These are phyloP conservation scores for Philaethria dido DNA, from an alignment of 2,888 invertebrate genomes.

Conservation along the genomic window DNA sequence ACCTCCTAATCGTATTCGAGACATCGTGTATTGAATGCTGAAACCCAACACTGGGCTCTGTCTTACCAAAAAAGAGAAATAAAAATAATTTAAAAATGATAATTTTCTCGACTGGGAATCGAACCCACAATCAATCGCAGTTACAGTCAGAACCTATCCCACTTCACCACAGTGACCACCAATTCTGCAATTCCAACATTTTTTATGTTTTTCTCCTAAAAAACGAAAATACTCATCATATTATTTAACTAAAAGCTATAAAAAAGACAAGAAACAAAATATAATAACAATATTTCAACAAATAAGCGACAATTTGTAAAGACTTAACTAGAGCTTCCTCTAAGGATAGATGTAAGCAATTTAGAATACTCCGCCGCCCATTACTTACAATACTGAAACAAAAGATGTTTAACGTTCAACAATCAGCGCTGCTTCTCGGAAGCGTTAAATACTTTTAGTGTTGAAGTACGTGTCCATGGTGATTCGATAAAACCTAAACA, in stretches of 20 bases:
- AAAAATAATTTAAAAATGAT: no score
- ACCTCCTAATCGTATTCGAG: no score
- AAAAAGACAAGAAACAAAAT: not conserved
- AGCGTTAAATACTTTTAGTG: not conserved
- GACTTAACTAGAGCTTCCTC: conserved; percentile 9
- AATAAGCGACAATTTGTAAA: conserved; percentile 15
- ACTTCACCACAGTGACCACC: no score
- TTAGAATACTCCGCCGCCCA: conserved; percentile 32
- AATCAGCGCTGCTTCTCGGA: conserved; percentile 37
- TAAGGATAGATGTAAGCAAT: conserved; percentile 28
- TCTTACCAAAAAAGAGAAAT: no score
- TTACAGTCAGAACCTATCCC: no score
- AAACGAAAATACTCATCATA: not conserved
- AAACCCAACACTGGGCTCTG: no score
- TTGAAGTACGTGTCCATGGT: no score
- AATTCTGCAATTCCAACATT: not conserved
- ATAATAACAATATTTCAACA: conserved; percentile 17
- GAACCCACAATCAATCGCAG: no score
- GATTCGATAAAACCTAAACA: no score
- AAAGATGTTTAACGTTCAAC: conserved; percentile 35
- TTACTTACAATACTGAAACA: conserved; percentile 37
- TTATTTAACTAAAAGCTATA: not conserved
- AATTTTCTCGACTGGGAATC: no score
- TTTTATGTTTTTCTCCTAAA: not conserved
- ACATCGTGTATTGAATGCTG: no score